Percentiles rank a stretch among this genome's conserved stretches.
Conservation (phyloP, 1,140 invertebrate genomes). For the Drosophila baimaii region DNA sequence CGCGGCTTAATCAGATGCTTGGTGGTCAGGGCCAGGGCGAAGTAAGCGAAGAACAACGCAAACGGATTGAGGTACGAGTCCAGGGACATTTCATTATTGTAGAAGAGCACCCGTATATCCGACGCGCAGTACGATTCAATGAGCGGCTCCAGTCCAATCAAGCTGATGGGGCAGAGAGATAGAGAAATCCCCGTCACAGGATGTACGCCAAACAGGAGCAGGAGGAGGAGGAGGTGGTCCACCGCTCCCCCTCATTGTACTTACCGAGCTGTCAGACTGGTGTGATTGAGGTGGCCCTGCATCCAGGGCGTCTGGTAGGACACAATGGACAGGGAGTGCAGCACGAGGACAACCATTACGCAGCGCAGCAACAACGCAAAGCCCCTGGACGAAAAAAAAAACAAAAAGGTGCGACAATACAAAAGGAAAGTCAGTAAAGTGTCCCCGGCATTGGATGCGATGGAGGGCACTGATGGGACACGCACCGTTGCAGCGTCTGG, state of each 20-base stretch:
- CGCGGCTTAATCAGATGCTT: slow-evolving; percentile 88
- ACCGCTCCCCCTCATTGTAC: background rate
- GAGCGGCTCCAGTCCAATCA: slow-evolving; percentile 88
- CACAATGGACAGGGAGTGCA: slow-evolving; percentile 91
- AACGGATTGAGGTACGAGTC: slow-evolving; percentile 90
- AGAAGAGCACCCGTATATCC: slow-evolving; percentile 88
- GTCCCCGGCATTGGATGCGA: slow-evolving; percentile 25
- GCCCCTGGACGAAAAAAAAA: slow-evolving; percentile 84
- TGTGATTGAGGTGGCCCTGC: slow-evolving; percentile 88
- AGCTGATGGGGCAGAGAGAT: slow-evolving; percentile 85
- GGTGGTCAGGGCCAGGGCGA: slow-evolving; percentile 89
- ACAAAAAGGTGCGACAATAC: slow-evolving; percentile 35
- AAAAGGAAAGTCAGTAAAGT: slow-evolving; percentile 30
- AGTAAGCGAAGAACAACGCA: slow-evolving; percentile 90
- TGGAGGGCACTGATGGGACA: slow-evolving; percentile 40
- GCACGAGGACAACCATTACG: slow-evolving; percentile 89
- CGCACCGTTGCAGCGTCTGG: slow-evolving; percentile 87
- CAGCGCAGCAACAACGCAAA: slow-evolving; percentile 90
- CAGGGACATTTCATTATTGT: slow-evolving; percentile 87
- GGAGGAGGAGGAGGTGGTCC: background rate
- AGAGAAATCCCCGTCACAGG: background rate
- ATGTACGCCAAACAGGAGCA: background rate
- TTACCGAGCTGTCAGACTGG: slow-evolving; percentile 89
- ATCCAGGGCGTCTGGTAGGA: slow-evolving; percentile 94
- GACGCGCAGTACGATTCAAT: slow-evolving; percentile 85